A percentile compares a stretch with the other conserved stretches of the same genome.
Conservation (phyloP, 2,113 vertebrate species). For the Barbus barbus region DNA sequence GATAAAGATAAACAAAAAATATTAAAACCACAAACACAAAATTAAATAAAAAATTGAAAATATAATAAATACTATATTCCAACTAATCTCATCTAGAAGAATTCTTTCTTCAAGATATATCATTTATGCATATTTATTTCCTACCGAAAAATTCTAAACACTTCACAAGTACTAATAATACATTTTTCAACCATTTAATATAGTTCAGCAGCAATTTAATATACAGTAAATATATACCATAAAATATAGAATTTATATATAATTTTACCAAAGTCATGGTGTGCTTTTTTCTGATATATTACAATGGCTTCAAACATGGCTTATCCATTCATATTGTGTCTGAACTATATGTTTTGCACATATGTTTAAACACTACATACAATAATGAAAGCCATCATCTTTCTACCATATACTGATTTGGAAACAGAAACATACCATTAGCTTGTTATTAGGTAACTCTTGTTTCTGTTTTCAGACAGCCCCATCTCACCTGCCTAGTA, state of each 20-base stretch:
- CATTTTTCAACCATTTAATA: neutral
- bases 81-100: no score
- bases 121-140: no score
- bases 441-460: no score
- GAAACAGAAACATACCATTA: neutral
- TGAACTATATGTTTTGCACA: neutral
- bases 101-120: no score
- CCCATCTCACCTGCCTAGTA: neutral
- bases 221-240: no score
- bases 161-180: no score
- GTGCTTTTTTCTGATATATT: neutral
- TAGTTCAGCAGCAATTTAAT: neutral
- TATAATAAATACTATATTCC: no score
- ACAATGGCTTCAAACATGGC: neutral
- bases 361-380: neutral
- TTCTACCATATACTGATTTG: neutral
- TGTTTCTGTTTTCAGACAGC: constrained; percentile 1
- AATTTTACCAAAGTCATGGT: no score
- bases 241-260: no score
- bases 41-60: no score
- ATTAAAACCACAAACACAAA: no score
- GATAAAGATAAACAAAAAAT: neutral
- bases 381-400: neutral
- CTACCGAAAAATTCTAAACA: no score
- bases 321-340: neutral